Base-by-base conservation (phyloP, 37 sponge, comb jelly and placozoan species). In the Beroe ovata region DNA sequence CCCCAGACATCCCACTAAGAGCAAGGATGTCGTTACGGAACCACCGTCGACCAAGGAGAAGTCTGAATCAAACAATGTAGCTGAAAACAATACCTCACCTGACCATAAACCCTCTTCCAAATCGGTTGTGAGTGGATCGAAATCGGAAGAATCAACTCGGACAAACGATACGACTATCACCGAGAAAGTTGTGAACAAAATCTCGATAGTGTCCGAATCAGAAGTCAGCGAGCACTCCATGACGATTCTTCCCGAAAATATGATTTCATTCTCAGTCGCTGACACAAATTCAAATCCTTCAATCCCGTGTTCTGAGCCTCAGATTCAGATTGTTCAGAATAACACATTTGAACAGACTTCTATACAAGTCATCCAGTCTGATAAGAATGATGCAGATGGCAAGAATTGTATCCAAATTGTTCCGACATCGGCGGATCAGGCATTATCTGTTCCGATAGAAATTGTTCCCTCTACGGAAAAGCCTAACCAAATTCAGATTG, bases 401-500 rank as follows among this genome's bases (percentile, higher is more conserved):
- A 18, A 30, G 69, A 20, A 61, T 26, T 3, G 3, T 26, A 61
- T 61, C 22, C 63, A 61, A 25, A 61, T 61, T 16, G 63, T 61
- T 6, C 69, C 69, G 29, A 33, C 8, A 2, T 6, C 6, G 11
- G 11, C 6, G 11, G 54, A 11, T 47, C 33, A 33, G 33, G 69
- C 69, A 14, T 19, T 1, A 14, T 19, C 1, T 33, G 35, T 32
- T 1, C 25, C 25, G 8, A 66, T 66, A 14, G 69, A 66, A 30
- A 66, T 66, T 3, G 69, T 66, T 29, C 69, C 69, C 34, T 47
- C 54, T 6, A 47, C 11, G 6, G 54, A 47, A 47, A 11, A 47
- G 54, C 25, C 69, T 1, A 66, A 30, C 35, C 69, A 66, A 37
- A 66, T 66, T 66, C 69, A 66, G 16, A 66, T 66, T 34, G 36